Evolutionary conservation across 2,888 invertebrate genomes (phyloP), one percentile per base, ranked within the genome.

Genomic region (Dynastes maya): DNA sequence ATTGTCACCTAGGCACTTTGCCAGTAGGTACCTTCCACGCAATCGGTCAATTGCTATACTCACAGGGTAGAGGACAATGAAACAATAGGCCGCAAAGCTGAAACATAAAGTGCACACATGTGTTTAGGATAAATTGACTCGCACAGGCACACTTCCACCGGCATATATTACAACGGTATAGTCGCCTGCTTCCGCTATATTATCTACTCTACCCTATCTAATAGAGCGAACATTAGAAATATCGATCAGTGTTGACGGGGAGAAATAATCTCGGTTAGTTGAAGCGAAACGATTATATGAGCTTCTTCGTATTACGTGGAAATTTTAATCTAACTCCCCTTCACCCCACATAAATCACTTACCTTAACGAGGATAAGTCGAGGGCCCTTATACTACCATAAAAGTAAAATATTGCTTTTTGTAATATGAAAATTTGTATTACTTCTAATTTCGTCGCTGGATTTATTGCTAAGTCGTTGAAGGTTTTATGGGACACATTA

Each of bases 181-280:
- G 29, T 53, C 27, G 71, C n/a, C 45, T 67, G 37, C n/a, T 37
- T 32, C n/a, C 55, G 55, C 22, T 71, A 58, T 32, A 71, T 68
- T 68, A 68, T 55, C 71, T n/a, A 5, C 11, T 45, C 45, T 37
- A 37, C 16, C 16, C n/a, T 22, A 16, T 55, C 49, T 55, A 55
- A 71, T 55, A 55, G 55, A 37, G 32, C 32, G 32, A 55, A 29
- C 37, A 71, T 55, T 71, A 37, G 55, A 55, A 55, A 55, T 71
- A 71, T 71, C 71, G 71, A 71, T 32, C 16, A 37, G 55, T n/a
- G 32, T 9, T 55, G 16, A 8, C 32, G 13, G 32, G 32, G 16
- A 58, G 11, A 71, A 55, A 37, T 55, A 55, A 55, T 51, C 16
- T 68, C 55, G 32, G 58, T 71, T 71, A 71, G 71, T 16, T 53